Base-by-base conservation (phyloP, 2,113 vertebrate species). In the Chaenocephalus aceratus region DNA sequence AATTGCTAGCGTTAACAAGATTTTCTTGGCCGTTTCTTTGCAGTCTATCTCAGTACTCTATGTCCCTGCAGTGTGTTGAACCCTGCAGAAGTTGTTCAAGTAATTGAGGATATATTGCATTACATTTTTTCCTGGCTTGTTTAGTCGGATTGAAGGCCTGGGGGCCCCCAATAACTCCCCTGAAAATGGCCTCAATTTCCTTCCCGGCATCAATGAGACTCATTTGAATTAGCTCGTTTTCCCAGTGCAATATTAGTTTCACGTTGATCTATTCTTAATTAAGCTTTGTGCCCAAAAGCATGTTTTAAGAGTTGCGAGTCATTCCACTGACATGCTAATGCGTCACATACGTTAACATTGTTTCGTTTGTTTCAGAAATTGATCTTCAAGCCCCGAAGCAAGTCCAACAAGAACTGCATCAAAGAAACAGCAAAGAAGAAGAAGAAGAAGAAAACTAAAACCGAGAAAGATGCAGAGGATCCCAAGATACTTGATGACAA, bases 371-470 rank as follows among this genome's bases (percentile, higher is more conserved):
- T 95, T 72, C 91, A 95, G 95, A 96, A 94, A 91, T 86, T 95
- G 80, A 94, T 94, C 92, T 96, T 96, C 91, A 95, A 94, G 88
- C 63, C 94, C 30, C 74, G 94, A 41, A 88, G 89, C 86, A 96
- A 95, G 87, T 92, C 93, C 66, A 93, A 85, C 91, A 96, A 96
- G 88, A 95, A 92, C 90, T 92, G 89, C 53, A 79, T 94, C 72
- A 95, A 95, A 89, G 93, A 95, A 10, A 16, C 86, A 0, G 79
- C 90, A 1, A 95, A 94, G 78, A 93, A 88, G 78, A 95, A 93
- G 77, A 94, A 92, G 89, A 94, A 95, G 85, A 93, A 88, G 10
- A 84, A 89, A 44, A 56, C 76, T 2, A 81, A 88, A 2, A 57
- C 2, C 0, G 93, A 93, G 69, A 93, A 91, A 54, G 93, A 93